Conservation (phyloP, 2,888 invertebrate species). For the Lasioglossum oenotherae region DNA sequence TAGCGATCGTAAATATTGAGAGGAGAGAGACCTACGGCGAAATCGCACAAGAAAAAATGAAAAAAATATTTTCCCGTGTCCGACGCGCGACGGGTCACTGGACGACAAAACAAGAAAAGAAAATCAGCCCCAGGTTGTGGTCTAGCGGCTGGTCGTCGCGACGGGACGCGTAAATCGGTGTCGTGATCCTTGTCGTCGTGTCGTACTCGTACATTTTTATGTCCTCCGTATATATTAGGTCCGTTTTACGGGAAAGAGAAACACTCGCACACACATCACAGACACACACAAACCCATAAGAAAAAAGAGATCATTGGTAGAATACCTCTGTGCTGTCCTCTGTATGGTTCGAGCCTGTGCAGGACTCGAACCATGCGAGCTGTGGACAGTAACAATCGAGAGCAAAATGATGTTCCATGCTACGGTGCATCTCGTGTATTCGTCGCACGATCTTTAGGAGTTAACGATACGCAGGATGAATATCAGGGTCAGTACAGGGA, state of each 20-base stretch:
- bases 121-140: constrained; percentile 47
- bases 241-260: constrained; percentile 18
- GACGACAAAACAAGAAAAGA: constrained; percentile 25
- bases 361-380: constrained; percentile 59
- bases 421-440: constrained; percentile 42
- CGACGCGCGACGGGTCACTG: background rate
- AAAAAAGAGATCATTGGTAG: constrained; percentile 24
- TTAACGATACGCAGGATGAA: constrained; percentile 39
- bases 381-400: constrained; percentile 12
- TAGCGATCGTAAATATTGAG: constrained; percentile 37
- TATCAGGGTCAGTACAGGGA: constrained; percentile 42
- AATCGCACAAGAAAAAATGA: constrained; percentile 16
- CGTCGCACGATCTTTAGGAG: constrained; percentile 46
- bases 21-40: constrained; percentile 20
- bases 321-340: constrained; percentile 13
- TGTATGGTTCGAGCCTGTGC: constrained; percentile 67
- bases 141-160: constrained; percentile 27
- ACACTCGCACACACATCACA: background rate
- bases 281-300: background rate
- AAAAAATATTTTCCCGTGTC: constrained; percentile 47
- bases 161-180: constrained; percentile 61
- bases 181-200: constrained; percentile 73
- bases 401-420: constrained; percentile 38
- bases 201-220: constrained; percentile 66
- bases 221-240: constrained; percentile 58